Base-by-base conservation (phyloP, 2,113 vertebrate genomes). In the Mystacornis crossleyi region DNA sequence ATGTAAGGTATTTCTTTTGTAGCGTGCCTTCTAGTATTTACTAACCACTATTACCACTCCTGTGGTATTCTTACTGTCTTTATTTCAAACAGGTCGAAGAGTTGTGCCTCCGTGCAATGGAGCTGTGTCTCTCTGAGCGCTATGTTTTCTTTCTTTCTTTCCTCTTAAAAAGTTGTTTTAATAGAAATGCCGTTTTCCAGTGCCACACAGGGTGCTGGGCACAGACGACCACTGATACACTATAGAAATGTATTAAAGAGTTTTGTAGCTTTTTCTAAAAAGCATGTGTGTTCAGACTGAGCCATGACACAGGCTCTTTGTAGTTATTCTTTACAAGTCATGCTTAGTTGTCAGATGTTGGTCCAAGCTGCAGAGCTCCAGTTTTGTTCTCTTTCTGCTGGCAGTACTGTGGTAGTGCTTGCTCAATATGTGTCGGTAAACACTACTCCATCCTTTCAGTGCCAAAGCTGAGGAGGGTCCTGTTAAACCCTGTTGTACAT, bases 311-410 rank as follows among this genome's bases (percentile, higher is more conserved):
- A 48, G 62, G 40, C 79, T 78, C 85, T 93, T 90, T 88, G 61
- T 90, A 83, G 47, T 92, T 83, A 65, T 92, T 92, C 90, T 90
- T 93, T 60, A 78, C 67, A 83, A 94, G 72, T 81, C 88, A 81
- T 88, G 71, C 64, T 86, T 71, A 51, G 33, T 86, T 92, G 95
- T 97, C 80, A 97, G 92, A 96, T 94, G 88, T 89, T 81, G 60
- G 36, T 95, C 95, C 96, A 95, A 95, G 86, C 71, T 81, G 48
- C 72, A 90, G 80, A 86, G 88, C 71, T 80, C 33, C 71, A 70
- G 67, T 86, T 90, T 45, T 93, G 82, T 82, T 94, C 74, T 88
- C 74, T 50, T 84, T 86, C 82, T 96, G 65, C 58, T 95, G 83
- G 94, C 93, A 89, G 82, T 47, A 70, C 43, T 47, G 38, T 67